phyloP scores from a whole-genome alignment of 2,797 vertebrate genomes.

The Anomalospiza imberbis region DNA sequence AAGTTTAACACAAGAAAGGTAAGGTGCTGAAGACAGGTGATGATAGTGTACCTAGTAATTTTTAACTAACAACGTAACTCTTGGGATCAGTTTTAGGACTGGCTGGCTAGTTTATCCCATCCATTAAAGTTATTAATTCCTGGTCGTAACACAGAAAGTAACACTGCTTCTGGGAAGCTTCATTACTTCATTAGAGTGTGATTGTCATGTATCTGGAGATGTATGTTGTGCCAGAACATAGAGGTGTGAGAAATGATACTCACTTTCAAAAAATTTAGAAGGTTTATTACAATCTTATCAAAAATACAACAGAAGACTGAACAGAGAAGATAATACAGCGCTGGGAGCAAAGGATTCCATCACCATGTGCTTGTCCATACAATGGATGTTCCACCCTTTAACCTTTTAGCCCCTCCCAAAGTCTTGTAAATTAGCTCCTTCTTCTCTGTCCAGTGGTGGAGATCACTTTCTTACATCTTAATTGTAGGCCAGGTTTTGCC shows the following conservation, averaged over 20 bases:
- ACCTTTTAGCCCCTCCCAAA: background rate
- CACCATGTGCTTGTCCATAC: no score
- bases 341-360: background rate
- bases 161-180: background rate
- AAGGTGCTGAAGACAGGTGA: background rate
- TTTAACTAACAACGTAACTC: background rate
- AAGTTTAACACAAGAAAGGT: background rate
- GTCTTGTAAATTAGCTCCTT: background rate
- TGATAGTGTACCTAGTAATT: background rate
- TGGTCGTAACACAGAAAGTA: background rate
- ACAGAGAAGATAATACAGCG: background rate
- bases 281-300: background rate
- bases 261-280: no score
- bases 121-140: background rate
- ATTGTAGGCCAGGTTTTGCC: background rate
- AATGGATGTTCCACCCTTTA: background rate
- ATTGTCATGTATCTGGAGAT: background rate
- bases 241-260: background rate
- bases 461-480: background rate
- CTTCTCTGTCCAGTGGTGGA: background rate
- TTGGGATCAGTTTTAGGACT: background rate
- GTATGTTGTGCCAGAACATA: accelerated
- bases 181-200: background rate
- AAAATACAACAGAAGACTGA: background rate
- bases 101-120: background rate